Percentiles rank a stretch among this genome's conserved stretches.
These are phyloP conservation scores for Pseudochirops corinnae DNA, from an alignment of 2,797 vertebrate genomes.

Conservation along the genomic window DNA sequence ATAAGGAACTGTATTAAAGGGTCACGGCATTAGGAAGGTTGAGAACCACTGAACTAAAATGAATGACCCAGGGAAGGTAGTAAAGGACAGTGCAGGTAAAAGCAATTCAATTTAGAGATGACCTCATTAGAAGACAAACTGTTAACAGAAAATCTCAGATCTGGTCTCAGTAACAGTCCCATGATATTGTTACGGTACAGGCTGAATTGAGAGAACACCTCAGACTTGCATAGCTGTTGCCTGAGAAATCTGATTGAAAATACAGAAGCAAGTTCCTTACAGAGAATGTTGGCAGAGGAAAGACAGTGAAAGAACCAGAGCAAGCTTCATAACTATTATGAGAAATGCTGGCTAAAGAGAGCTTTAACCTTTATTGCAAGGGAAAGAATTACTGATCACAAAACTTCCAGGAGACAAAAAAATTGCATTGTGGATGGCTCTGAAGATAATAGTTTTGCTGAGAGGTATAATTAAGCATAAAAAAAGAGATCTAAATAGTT, in stretches of 20 bases:
- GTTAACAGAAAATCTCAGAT: background rate
- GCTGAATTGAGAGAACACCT: background rate
- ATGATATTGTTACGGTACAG: background rate
- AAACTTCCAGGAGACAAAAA: background rate
- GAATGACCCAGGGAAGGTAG: background rate
- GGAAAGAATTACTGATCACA: background rate
- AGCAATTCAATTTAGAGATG: background rate
- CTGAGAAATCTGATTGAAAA: background rate
- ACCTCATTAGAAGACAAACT: background rate
- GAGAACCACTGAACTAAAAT: background rate
- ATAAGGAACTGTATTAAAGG: no score
- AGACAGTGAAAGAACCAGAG: background rate
- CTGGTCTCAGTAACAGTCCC: background rate
- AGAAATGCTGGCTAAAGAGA: background rate
- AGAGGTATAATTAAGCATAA: background rate
- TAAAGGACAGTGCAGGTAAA: background rate
- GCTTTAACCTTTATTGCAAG: background rate
- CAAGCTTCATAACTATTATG: background rate
- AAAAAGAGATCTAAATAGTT: background rate
- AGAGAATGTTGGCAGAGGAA: background rate
- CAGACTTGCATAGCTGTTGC: background rate
- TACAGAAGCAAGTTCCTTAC: background rate
- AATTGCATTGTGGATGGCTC: background rate
- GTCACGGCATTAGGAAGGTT: no score
- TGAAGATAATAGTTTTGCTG: background rate